Percentiles rank a stretch among this genome's conserved stretches.
Evolutionary conservation across 2,888 invertebrate genomes (phyloP).

Genomic region (Hypena proboscidalis): DNA sequence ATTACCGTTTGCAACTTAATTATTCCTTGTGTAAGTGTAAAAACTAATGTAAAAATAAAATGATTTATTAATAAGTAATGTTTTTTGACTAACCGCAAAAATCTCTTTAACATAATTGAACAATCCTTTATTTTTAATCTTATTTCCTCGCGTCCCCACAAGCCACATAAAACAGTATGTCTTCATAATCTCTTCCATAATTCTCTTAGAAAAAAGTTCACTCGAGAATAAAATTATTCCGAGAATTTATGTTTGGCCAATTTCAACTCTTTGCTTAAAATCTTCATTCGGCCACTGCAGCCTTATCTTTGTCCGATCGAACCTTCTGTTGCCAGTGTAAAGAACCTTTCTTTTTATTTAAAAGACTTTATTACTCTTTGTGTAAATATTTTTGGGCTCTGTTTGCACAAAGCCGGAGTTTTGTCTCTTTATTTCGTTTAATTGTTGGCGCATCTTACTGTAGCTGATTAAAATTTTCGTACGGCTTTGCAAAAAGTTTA

Average conservation of each 20-base stretch:
- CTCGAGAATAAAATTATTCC: conserved; percentile 29
- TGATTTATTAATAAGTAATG: no score
- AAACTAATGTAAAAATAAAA: no score
- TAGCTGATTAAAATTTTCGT: no score
- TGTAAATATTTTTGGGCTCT: conserved; percentile 30
- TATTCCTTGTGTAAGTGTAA: no score
- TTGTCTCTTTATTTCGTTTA: conserved; percentile 16
- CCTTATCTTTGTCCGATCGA: conserved; percentile 36
- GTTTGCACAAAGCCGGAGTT: conserved; percentile 18
- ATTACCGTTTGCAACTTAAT: no score
- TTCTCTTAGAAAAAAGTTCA: conserved; percentile 32
- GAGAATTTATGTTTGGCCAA: conserved; percentile 40
- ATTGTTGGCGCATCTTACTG: no score
- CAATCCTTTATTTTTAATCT: no score
- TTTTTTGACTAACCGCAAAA: no score
- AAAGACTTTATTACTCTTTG: conserved; percentile 33
- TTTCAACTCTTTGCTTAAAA: conserved; percentile 43
- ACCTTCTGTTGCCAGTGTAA: conserved; percentile 37
- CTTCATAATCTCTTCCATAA: conserved; percentile 24
- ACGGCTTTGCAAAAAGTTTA: no score
- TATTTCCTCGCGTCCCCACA: no score
- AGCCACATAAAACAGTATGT: conserved; percentile 6
- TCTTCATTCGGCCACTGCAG: conserved; percentile 40
- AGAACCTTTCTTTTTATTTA: conserved; percentile 20
- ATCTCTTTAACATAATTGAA: no score